Percentiles rank a stretch among this genome's conserved stretches.
These are phyloP conservation scores for Plotosus lineatus DNA, from an alignment of 2,113 vertebrate species.

Conservation along the genomic window DNA sequence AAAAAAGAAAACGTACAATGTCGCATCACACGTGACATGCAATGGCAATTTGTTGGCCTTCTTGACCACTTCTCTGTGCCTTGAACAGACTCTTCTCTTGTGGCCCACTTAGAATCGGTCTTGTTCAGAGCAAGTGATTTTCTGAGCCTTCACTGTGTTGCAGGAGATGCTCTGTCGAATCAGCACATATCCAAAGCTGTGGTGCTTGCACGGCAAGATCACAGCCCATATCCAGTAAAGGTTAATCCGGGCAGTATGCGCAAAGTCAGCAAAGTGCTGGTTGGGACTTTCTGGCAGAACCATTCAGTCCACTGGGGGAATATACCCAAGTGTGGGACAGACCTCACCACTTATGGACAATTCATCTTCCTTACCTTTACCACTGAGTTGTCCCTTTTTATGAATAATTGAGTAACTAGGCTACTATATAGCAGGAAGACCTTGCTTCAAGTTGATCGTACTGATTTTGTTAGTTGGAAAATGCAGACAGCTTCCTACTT, in stretches of 20 bases:
- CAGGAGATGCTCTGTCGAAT: neutral
- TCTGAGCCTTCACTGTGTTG: neutral
- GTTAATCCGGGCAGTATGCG: neutral
- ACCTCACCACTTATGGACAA: neutral
- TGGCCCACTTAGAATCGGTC: neutral
- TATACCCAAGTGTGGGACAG: neutral
- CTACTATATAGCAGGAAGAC: neutral
- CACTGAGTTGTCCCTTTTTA: neutral
- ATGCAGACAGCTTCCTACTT: neutral
- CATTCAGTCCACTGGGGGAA: neutral
- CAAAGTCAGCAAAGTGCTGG: neutral
- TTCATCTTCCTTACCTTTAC: neutral
- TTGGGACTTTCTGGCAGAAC: neutral
- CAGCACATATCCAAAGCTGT: neutral
- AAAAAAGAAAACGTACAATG: neutral
- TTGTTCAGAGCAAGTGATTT: constrained; percentile 7
- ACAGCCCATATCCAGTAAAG: neutral
- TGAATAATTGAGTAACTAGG: neutral
- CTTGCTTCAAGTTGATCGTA: neutral
- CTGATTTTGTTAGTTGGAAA: neutral
- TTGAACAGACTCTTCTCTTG: constrained; percentile 2
- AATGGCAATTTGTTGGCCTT: neutral
- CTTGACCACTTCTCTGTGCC: neutral
- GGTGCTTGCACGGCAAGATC: neutral
- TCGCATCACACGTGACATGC: neutral